Conservation (phyloP, 2,113 vertebrate species). For the Triplophysa dalaica region DNA sequence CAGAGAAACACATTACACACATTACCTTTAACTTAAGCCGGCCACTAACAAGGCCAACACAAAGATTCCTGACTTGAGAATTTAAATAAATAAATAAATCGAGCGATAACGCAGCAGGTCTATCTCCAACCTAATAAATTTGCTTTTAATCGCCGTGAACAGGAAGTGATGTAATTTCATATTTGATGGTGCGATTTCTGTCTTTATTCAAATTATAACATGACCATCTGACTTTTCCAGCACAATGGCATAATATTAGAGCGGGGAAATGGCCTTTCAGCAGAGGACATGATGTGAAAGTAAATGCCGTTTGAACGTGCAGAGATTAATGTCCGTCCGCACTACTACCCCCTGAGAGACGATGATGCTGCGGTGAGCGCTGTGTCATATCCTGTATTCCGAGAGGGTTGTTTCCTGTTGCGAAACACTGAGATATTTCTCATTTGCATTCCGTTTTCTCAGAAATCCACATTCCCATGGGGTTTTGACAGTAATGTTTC, state of each 20-base stretch:
- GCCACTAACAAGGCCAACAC: conserved; percentile 76
- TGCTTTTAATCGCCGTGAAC: conserved; percentile 79
- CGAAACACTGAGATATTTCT: conserved; percentile 59
- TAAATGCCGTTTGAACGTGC: conserved; percentile 77
- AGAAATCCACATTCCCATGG: conserved; percentile 24
- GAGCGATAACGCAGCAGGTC: conserved; percentile 77
- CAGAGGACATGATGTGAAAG: conserved; percentile 73
- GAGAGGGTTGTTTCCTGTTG: conserved; percentile 61
- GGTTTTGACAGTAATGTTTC: conserved; percentile 47
- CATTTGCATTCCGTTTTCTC: conserved; percentile 55
- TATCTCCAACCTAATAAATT: conserved; percentile 79
- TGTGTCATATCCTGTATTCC: conserved; percentile 55
- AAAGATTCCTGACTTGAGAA: conserved; percentile 68
- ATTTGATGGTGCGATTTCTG: conserved; percentile 80
- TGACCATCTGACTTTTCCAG: conserved; percentile 78
- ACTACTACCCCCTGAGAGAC: conserved; percentile 65
- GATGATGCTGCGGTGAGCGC: conserved; percentile 59
- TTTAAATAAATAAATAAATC: conserved; percentile 60
- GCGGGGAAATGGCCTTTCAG: conserved; percentile 79
- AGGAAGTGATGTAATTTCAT: conserved; percentile 77
- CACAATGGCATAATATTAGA: conserved; percentile 79
- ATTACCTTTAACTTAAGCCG: conserved; percentile 76
- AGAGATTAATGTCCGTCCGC: conserved; percentile 73
- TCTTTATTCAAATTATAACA: conserved; percentile 83
- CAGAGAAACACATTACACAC: not conserved